A percentile compares a stretch with the other conserved stretches of the same genome.
Conservation (phyloP, 1,140 invertebrate species). For the Ridgeia piscesae region DNA sequence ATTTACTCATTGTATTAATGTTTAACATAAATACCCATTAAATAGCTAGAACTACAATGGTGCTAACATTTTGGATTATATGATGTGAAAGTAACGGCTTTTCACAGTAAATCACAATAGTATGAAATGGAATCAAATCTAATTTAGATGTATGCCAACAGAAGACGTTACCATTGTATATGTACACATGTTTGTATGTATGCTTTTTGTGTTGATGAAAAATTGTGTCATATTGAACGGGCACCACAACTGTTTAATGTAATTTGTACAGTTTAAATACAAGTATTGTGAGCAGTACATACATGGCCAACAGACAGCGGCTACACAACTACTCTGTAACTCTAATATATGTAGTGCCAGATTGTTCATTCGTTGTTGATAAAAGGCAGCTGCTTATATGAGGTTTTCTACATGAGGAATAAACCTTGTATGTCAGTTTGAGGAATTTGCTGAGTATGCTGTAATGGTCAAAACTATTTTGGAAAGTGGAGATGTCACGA, state of each 20-base stretch:
- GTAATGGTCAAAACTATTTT: neutral
- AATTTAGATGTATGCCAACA: neutral
- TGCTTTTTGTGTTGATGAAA: neutral
- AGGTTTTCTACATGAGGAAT: neutral
- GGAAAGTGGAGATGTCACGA: neutral
- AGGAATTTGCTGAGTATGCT: neutral
- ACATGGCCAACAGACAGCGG: neutral
- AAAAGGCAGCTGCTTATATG: neutral
- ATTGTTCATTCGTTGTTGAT: neutral
- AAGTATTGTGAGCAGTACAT: neutral
- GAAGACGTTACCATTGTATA: neutral
- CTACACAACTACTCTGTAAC: neutral
- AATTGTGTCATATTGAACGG: neutral
- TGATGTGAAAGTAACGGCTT: neutral
- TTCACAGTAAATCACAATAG: neutral
- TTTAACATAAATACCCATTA: neutral
- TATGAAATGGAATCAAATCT: neutral
- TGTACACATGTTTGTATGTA: neutral
- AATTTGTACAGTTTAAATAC: neutral
- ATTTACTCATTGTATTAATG: neutral
- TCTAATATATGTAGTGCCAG: neutral
- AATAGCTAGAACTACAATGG: neutral
- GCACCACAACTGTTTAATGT: neutral
- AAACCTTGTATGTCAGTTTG: neutral
- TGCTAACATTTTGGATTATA: neutral